Conservation (phyloP, 2,797 vertebrate species). For the Ptychobarbus kaznakovi region DNA sequence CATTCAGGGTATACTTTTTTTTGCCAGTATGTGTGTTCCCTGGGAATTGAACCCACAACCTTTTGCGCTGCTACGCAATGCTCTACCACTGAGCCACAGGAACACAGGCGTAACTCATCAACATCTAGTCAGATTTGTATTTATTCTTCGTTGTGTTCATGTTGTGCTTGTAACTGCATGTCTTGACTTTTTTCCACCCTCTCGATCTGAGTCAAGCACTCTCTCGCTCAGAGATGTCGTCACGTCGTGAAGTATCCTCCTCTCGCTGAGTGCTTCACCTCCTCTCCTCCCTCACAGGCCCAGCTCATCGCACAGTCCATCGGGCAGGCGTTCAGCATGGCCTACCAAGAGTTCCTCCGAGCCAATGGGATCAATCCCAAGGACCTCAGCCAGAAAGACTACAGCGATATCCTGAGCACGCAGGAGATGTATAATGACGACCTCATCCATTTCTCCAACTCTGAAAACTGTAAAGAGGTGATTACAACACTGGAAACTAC, state of each 20-base stretch:
- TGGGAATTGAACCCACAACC: too few relatives aligned
- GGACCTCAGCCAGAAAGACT: conserved; percentile 98
- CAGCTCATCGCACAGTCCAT: conserved; percentile 98
- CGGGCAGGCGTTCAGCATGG: conserved; percentile 97
- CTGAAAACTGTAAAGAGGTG: conserved; percentile 99
- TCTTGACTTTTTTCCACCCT: conserved; percentile 6
- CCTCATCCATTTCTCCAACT: conserved; percentile 88
- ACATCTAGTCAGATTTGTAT: neutral
- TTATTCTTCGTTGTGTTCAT: neutral
- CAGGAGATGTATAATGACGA: conserved; percentile 88
- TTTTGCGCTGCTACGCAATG: too few relatives aligned
- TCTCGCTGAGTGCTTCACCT: conserved; percentile 62
- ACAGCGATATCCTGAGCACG: conserved; percentile 97
- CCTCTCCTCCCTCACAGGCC: conserved; percentile 78
- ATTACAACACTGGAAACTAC: neutral
- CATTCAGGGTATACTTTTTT: too few relatives aligned
- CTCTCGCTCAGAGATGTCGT: conserved; percentile 58
- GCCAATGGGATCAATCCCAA: conserved; percentile 98
- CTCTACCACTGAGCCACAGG: too few relatives aligned
- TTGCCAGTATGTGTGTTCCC: too few relatives aligned
- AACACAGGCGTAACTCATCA: neutral
- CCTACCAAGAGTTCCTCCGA: conserved; percentile 96
- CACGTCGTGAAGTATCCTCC: conserved; percentile 52
- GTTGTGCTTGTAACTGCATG: neutral
- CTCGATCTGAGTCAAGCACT: conserved; percentile 55